Evolutionary conservation across 2,113 vertebrate species (phyloP), one percentile per base, ranked within the genome.

Genomic region (Vulpes lagopus): DNA sequence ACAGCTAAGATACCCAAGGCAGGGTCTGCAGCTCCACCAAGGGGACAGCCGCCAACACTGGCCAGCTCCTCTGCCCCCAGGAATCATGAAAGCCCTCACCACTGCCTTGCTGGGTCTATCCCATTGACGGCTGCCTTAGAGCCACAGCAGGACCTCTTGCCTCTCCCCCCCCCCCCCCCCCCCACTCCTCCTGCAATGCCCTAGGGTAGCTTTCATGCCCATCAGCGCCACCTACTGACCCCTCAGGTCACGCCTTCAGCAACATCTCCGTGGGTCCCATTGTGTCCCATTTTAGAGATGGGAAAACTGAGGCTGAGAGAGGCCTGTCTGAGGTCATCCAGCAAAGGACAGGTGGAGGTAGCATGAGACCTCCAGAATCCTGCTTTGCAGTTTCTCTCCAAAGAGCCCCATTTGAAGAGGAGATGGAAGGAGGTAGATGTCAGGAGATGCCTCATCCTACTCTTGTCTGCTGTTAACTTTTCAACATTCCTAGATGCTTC

Each of bases 161-260:
- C 14, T 5, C 11, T 82, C 57, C 51, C 5, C 9, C 0, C 57
- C 57, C 4, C 9, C 0, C 57, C 57, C 5, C 9, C 57, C 57
- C 5, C 9, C 0, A 4, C n/a, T 65, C 79, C 59, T 16, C 87
- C 67, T 43, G 23, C n/a, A 80, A 80, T 55, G 71, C 73, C 57
- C 82, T 83, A 3, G 14, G 17, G 30, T 6, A 27, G 73, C 51
- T 59, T 59, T 22, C 35, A 0, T 35, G 30, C 60, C 20, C 73
- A 71, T 43, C 38, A 88, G 89, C 25, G 8, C 92, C 94, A 90
- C 25, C 94, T 94, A 65, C 85, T 32, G 74, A 93, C 38, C 83
- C 30, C 76, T 62, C 30, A 67, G 14, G 32, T 82, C 55, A 83
- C 80, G 74, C 43, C 53, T 59, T 64, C 27, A 30, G 84, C 57